Base-by-base conservation (phyloP, 1,140 invertebrate species). In the Drosophila navojoa region DNA sequence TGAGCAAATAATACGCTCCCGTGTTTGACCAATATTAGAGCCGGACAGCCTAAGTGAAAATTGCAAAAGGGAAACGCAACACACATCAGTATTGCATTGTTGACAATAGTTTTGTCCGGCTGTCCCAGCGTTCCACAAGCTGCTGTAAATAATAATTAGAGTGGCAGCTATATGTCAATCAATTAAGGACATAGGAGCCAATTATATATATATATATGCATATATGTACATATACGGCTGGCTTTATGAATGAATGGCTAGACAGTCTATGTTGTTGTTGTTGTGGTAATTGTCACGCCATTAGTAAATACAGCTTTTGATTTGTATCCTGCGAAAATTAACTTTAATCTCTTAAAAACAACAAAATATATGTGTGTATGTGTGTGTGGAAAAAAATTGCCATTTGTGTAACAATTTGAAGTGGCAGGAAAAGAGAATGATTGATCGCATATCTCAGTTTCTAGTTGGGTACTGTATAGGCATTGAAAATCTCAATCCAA, bases 401-500 rank as follows among this genome's bases (percentile, higher is more conserved):
- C 11, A 2, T 13, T 15, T 44, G 15, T 3, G 6, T 16, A 45
- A 45, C 7, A 16, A 16, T 45, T 45, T 15, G 6, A 96, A 96
- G 91, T 93, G 58, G 35, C 35, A 96, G 95, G 47, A 96, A 42
- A 25, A n/a, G 5, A 42, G 42, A 13, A 40, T 52, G 4, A 13
- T 13, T 15, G 2, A 27, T 5, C 25, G 16, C 11, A 35, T 16
- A 42, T 22, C 10, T 47, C 50, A 96, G 93, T 95, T 96, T 95
- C 93, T 94, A 96, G 77, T 63, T 71, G 5, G 95, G 96, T 90
- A 95, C 92, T 11, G 90, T 92, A 53, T 93, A 92, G 27, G 94
- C 92, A 89, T 95, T 97, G 62, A 99, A 95, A 67, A 99, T 98
- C 93, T 99, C 98, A 86, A 99, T 98, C 97, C 97, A 98, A 92